Evolutionary conservation across 2,888 invertebrate species (phyloP), one percentile per base, ranked within the genome.

Genomic region (Ennomos fuscantarius): DNA sequence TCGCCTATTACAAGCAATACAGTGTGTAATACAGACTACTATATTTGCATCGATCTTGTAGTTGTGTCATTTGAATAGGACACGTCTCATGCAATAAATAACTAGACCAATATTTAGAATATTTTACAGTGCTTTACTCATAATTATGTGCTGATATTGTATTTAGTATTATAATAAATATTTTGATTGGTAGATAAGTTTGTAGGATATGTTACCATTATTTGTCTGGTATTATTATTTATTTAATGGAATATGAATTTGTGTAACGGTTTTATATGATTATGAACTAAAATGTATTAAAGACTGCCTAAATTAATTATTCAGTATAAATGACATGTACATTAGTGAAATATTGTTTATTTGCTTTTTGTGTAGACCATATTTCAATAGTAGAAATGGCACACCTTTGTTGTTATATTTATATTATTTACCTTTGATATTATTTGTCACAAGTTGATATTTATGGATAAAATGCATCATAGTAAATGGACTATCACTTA

Each of bases 271-370:
- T 84, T 80, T 74, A 81, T 84, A 84, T 81, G 78, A 82, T 81
- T 79, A 82, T 82, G 81, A 82, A 84, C 82, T 84, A 82, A 86
- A 87, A 84, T 87, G 81, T 86, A 86, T 84, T 87, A 84, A 91
- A 91, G 91, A 91, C 91, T 91, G 91, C 89, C 88, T 90, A 89
- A 88, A 90, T 88, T 89, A 87, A 90, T 87, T 86, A 87, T 84
- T 86, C 85, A 82, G 76, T 86, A 79, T 86, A 81, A 78, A 84
- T 83, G 81, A 84, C 78, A 77, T 84, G 56, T 79, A 83, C 76
- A 79, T 78, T 86, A 84, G 82, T 78, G 63, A 74, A 81, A 73
- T 75, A 78, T 80, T 80, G 74, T 79, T 84, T 81, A 72, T 73
- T 74, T 73, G 68, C 72, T 78, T 60, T 61, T 75, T 70, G 48